A percentile compares a stretch with the other conserved stretches of the same genome.
These are phyloP conservation scores for Trichogramma pretiosum DNA, from an alignment of 1,140 invertebrate species.

Conservation along the genomic window DNA sequence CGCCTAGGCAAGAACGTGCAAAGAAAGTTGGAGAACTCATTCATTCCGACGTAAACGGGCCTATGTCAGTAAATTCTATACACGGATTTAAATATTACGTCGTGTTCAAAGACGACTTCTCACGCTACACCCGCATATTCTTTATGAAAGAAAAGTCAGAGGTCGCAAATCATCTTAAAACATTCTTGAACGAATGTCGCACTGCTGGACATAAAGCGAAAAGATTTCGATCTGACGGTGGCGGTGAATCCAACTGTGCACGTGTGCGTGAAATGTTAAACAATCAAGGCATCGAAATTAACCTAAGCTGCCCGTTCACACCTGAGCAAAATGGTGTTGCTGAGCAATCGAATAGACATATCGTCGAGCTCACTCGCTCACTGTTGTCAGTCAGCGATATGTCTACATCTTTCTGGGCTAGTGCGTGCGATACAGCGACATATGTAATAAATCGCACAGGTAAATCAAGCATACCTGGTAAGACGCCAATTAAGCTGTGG, in stretches of 20 bases:
- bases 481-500: slow-evolving; percentile 28
- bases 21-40: slow-evolving; percentile 32
- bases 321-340: slow-evolving; percentile 31
- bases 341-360: slow-evolving; percentile 32
- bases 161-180: slow-evolving; percentile 22
- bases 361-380: slow-evolving; percentile 25
- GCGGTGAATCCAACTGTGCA: slow-evolving; percentile 24
- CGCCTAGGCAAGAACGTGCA: slow-evolving; percentile 17
- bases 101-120: slow-evolving; percentile 39
- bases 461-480: slow-evolving; percentile 4
- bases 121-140: slow-evolving; percentile 28
- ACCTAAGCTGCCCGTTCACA: slow-evolving; percentile 18
- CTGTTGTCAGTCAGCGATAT: slow-evolving; percentile 14
- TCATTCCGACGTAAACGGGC: slow-evolving; percentile 19
- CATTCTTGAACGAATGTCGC: slow-evolving; percentile 23
- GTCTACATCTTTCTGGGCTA: slow-evolving; percentile 16
- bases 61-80: slow-evolving; percentile 32
- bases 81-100: slow-evolving; percentile 31
- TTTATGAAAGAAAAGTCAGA: slow-evolving; percentile 34
- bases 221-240: slow-evolving; percentile 9
- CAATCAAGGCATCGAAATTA: slow-evolving; percentile 16
- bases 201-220: slow-evolving; percentile 21
- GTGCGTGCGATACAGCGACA: slow-evolving; percentile 8
- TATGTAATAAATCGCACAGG: slow-evolving; percentile 12
- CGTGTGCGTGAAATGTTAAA: slow-evolving; percentile 6